Conservation (phyloP, 92 coral and sea anemone genomes). For the Porites evermanni region DNA sequence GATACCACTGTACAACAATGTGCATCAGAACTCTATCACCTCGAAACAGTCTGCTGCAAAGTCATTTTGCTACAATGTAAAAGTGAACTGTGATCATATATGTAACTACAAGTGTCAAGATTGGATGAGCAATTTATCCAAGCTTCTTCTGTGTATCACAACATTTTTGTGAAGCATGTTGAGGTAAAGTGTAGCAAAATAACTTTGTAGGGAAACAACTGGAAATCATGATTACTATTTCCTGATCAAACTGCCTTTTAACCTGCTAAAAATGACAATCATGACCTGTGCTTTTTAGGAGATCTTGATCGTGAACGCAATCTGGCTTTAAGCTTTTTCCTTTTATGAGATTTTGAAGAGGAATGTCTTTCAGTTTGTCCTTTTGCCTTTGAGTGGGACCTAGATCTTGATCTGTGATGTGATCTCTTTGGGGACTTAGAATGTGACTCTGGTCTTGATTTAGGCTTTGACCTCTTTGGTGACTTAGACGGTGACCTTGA, state of each 20-base stretch:
- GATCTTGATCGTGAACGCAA: constrained; percentile 37
- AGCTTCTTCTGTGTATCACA: too few species aligned
- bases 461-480: constrained; percentile 58
- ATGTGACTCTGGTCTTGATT: constrained; percentile 61
- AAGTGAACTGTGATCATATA: too few species aligned
- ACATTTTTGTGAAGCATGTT: too few species aligned
- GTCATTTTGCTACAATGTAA: too few species aligned
- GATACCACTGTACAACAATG: too few species aligned
- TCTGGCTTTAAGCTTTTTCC: constrained; percentile 14
- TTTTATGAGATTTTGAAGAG: constrained; percentile 33
- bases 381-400: constrained; percentile 33
- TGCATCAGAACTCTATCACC: too few species aligned
- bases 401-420: constrained; percentile 43
- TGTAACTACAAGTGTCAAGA: too few species aligned
- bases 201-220: neutral
- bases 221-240: neutral
- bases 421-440: constrained; percentile 63
- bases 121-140: too few species aligned
- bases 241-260: neutral
- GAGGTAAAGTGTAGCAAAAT: too few species aligned
- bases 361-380: constrained; percentile 52
- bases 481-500: constrained; percentile 64
- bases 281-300: constrained; percentile 14
- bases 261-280: neutral
- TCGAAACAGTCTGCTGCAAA: too few species aligned